Evolutionary conservation across 2,113 vertebrate species (phyloP).

Genomic region (Eptesicus fuscus): DNA sequence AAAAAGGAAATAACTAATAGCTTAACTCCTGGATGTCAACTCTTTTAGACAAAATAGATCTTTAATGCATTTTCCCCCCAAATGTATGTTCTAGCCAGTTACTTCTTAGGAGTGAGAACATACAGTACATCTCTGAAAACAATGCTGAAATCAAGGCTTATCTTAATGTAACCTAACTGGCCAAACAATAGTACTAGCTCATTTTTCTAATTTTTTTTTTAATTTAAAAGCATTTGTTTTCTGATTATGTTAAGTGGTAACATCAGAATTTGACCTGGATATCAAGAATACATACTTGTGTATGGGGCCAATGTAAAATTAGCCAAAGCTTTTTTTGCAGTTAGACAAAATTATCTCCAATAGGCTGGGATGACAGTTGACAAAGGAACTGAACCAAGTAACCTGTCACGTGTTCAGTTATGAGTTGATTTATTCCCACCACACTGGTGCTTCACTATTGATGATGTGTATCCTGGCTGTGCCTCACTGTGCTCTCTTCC

Average conservation of each 20-base stretch:
- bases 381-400: neutral
- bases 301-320: neutral
- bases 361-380: neutral
- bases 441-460: neutral
- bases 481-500: accelerated
- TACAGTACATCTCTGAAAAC: neutral
- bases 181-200: neutral
- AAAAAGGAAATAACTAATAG: constrained; percentile 38
- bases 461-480: neutral
- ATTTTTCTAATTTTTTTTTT: constrained; percentile 9
- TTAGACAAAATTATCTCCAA: neutral
- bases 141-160: constrained; percentile 21
- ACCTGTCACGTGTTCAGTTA: accelerated
- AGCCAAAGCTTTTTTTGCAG: neutral
- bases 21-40: constrained; percentile 44
- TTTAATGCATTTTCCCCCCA: constrained; percentile 26
- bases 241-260: neutral
- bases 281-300: neutral
- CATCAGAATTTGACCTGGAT: neutral
- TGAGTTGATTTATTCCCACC: neutral
- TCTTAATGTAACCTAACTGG: neutral
- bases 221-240: neutral
- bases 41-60: constrained; percentile 36
- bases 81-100: neutral
- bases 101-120: neutral